Evolutionary conservation across 2,797 vertebrate genomes (phyloP), one percentile per base, ranked within the genome.

Genomic region (Rhinoraja longicauda): DNA sequence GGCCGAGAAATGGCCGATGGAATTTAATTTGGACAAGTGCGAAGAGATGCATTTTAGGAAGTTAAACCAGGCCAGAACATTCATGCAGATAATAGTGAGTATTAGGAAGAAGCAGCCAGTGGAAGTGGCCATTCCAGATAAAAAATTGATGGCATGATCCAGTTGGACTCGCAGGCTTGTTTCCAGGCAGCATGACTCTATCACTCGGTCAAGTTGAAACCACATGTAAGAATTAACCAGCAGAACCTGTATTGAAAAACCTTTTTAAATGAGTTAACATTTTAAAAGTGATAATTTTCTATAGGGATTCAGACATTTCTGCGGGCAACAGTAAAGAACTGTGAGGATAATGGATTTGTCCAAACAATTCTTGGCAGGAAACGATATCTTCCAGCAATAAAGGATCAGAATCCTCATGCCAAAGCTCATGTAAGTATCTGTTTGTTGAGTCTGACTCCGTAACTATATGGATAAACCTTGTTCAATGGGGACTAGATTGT

Each of bases 381-480:
- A 93, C 97, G 99, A 93, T 99, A 98, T 95, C 96, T 99, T 59
- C 97, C 98, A 90, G 97, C 97, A 93, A 99, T 99, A 95, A 97
- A 97, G 57, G 97, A 98, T 90, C 93, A 95, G 93, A 98, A 98
- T 62, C 93, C 95, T 10, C 98, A 98, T 94, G 94, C 95, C 81
- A 98, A 97, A 96, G 97, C 98, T 94, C 98, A 99, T 0, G 98
- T 99, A 96, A 95, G 97, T 94, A 93, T 93, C 21, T 4, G 3
- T 39, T 73, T 21, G 45, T 10, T 21, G 4, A 93, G 13, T 10
- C 32, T 76, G 91, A 36, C 90, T 72, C 8, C 24, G 36, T 32
- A 32, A 9, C 9, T 78, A 15, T 78, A 39, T 78, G 1, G 39
- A 62, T 57, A 93, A 64, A 32, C 32, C 7, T 15, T 93, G 17